These are phyloP conservation scores for Nettapus auritus DNA, from an alignment of 2,113 vertebrate species.

Conservation along the genomic window DNA sequence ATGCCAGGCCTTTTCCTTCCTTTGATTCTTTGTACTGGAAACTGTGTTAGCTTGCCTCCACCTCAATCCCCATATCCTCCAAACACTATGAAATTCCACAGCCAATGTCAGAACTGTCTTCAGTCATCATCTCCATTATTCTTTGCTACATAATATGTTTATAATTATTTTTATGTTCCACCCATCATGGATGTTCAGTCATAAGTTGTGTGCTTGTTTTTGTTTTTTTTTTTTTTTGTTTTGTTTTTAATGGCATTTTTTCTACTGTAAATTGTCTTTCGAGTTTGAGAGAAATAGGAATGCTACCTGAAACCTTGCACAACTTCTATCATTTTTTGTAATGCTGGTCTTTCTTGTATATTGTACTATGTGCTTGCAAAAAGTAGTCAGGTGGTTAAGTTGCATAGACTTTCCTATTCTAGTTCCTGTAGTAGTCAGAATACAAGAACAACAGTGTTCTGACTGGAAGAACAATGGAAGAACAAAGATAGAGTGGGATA, in stretches of 20 bases:
- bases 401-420: not conserved
- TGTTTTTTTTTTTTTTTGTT: accelerated
- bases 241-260: not conserved
- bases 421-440: not conserved
- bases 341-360: not conserved
- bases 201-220: not conserved
- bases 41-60: not conserved
- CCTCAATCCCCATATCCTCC: not conserved
- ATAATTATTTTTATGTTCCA: not conserved
- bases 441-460: not conserved
- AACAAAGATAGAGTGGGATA: not conserved
- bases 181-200: not conserved
- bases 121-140: not conserved
- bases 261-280: too few species aligned
- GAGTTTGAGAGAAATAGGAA: not conserved
- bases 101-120: not conserved
- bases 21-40: not conserved
- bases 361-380: not conserved
- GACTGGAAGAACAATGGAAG: not conserved
- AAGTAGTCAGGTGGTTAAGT: not conserved
- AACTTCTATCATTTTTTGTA: not conserved
- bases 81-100: too few species aligned
- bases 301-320: not conserved
- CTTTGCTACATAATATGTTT: not conserved
- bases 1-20: not conserved